phyloP scores from a whole-genome alignment of 2,113 vertebrate species.

The Saguinus imperator region DNA sequence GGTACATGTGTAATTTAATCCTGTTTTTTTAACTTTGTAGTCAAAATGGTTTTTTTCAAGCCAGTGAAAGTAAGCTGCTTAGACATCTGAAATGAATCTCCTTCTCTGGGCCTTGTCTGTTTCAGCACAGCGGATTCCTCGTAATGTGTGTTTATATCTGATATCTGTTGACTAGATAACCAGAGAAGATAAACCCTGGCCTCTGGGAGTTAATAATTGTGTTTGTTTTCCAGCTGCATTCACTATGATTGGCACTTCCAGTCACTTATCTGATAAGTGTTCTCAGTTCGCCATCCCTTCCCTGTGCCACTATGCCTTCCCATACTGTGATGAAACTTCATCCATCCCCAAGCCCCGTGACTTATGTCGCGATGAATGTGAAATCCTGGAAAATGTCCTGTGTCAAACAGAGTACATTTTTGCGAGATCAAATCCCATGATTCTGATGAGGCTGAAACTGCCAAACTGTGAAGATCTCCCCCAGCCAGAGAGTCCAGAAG shows the following conservation, averaged over 20 bases:
- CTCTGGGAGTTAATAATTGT: constrained; percentile 31
- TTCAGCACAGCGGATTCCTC: not conserved
- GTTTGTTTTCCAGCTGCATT: constrained; percentile 91
- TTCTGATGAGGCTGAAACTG: constrained; percentile 96
- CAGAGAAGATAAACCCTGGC: constrained; percentile 35
- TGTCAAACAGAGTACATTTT: constrained; percentile 99
- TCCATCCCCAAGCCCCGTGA: constrained; percentile 93
- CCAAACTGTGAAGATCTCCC: constrained; percentile 98
- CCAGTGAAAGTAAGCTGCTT: constrained; percentile 56
- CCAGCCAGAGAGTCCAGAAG: constrained; percentile 91
- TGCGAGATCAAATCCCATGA: constrained; percentile 96
- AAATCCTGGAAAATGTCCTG: constrained; percentile 97
- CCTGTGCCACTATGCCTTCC: constrained; percentile 98
- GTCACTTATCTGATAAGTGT: constrained; percentile 97
- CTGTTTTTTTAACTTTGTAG: constrained; percentile 63
- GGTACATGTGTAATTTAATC: constrained; percentile 69
- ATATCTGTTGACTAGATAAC: constrained; percentile 35
- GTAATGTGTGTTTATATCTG: not conserved
- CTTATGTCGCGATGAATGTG: constrained; percentile 97
- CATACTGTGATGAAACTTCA: constrained; percentile 94
- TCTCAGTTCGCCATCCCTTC: constrained; percentile 99
- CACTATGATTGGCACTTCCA: constrained; percentile 99
- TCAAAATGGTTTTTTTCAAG: constrained; percentile 61
- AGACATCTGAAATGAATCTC: constrained; percentile 66
- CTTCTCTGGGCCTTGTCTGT: not conserved